Evolutionary conservation across 2,797 vertebrate species (phyloP).

Genomic region (Sebastiscus tertius): DNA sequence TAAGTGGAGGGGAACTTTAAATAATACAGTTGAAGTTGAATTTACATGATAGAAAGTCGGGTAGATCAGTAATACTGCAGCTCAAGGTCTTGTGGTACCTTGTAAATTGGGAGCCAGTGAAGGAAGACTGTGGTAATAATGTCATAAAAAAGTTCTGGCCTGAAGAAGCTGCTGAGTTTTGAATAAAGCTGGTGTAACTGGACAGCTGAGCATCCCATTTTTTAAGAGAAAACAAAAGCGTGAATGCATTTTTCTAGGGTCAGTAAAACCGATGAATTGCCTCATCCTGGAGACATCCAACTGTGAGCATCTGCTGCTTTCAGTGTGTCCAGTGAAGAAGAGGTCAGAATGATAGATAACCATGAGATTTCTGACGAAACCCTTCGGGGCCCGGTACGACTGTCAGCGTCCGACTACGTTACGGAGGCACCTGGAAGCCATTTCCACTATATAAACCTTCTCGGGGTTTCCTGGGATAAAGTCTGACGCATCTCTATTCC

Average conservation of each 20-base stretch:
- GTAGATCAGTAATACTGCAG: neutral
- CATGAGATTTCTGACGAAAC: neutral
- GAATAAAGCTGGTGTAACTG: neutral
- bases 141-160: neutral
- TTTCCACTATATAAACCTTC: constrained; percentile 42
- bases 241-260: constrained; percentile 2
- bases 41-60: neutral
- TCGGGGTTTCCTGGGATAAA: constrained; percentile 16
- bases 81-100: neutral
- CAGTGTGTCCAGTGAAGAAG: neutral
- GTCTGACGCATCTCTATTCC: constrained; percentile 46
- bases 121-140: neutral
- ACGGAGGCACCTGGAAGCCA: constrained; percentile 62
- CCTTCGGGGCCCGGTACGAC: neutral
- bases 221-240: neutral
- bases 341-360: constrained; percentile 10
- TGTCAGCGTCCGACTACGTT: constrained; percentile 12
- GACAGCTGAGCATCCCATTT: neutral
- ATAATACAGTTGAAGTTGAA: neutral
- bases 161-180: neutral
- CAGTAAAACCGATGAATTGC: neutral
- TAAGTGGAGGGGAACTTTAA: neutral
- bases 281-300: neutral
- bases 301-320: constrained; percentile 21
- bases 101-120: neutral